Conservation (phyloP, 35 echinoderm and acorn worm species). For the Ophiothrix spiculata region DNA sequence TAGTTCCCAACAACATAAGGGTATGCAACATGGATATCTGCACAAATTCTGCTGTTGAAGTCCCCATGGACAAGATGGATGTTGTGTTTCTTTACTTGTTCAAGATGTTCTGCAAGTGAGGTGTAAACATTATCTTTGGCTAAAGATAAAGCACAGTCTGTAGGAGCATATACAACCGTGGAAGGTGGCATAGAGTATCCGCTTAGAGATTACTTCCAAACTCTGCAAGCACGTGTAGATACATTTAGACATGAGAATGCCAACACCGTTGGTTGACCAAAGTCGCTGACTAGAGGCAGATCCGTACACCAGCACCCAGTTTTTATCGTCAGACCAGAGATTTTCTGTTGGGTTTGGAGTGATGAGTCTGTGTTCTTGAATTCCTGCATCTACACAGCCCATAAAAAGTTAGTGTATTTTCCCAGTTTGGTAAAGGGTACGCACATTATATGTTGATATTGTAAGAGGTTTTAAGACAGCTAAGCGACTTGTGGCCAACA, state of each 20-base stretch:
- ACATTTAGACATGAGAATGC: constrained; percentile 25
- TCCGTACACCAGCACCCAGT: no score
- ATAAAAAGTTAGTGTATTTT: no score
- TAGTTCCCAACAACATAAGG: background rate
- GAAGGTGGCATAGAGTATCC: constrained; percentile 22
- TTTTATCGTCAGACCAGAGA: no score
- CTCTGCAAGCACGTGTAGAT: constrained; percentile 34
- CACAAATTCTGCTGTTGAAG: constrained; percentile 10
- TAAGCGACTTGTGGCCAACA: no score
- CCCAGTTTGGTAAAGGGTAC: no score
- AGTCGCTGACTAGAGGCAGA: background rate
- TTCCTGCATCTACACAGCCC: constrained; percentile 13
- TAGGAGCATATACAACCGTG: constrained; percentile 31
- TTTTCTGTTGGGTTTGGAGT: no score
- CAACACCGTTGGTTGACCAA: no score
- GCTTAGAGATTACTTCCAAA: constrained; percentile 14
- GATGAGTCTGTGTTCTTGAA: no score
- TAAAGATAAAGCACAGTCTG: no score
- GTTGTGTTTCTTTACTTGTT: constrained; percentile 29
- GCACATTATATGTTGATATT: no score
- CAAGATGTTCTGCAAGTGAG: constrained; percentile 14
- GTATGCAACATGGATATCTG: background rate
- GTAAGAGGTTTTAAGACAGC: no score
- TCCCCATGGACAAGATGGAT: constrained; percentile 21
- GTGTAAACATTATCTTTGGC: no score